phyloP scores from a whole-genome alignment of 23 tunicate genomes.

The Aplidium turbinatum region DNA sequence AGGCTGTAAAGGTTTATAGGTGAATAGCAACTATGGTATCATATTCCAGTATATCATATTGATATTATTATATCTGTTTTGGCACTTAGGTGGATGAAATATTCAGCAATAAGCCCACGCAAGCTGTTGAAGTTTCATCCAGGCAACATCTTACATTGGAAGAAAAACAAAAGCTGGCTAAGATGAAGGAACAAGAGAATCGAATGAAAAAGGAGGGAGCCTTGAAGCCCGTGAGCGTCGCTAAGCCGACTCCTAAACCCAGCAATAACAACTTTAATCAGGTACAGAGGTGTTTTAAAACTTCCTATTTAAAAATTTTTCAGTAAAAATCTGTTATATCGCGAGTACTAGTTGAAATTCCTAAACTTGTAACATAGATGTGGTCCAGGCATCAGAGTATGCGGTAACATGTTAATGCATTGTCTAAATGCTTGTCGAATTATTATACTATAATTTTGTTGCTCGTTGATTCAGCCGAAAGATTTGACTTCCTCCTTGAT shows the following conservation, averaged over 20 bases:
- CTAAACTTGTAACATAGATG: no score
- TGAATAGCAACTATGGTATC: no score
- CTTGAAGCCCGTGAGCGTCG: slow-evolving; percentile 52
- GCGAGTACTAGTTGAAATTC: no score
- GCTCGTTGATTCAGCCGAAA: slow-evolving; percentile 82
- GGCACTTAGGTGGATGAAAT: slow-evolving; percentile 38
- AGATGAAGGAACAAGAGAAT: slow-evolving; percentile 53
- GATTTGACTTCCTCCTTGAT: slow-evolving; percentile 75
- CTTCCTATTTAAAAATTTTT: not conserved
- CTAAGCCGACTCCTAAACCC: not conserved
- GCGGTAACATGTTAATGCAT: no score
- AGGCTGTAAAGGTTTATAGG: no score
- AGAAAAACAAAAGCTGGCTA: slow-evolving; percentile 83
- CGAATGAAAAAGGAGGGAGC: slow-evolving; percentile 77
- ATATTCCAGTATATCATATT: no score
- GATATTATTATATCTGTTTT: no score
- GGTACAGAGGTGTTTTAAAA: not conserved
- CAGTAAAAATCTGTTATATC: no score
- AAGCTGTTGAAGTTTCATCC: not conserved
- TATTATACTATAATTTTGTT: no score
- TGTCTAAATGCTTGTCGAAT: no score
- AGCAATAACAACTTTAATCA: not conserved
- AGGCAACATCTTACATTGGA: slow-evolving; percentile 79
- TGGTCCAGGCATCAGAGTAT: no score
- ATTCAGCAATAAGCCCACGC: not conserved